Evolutionary conservation across 2,888 invertebrate species (phyloP).

Genomic region (Tetranychus piercei): DNA sequence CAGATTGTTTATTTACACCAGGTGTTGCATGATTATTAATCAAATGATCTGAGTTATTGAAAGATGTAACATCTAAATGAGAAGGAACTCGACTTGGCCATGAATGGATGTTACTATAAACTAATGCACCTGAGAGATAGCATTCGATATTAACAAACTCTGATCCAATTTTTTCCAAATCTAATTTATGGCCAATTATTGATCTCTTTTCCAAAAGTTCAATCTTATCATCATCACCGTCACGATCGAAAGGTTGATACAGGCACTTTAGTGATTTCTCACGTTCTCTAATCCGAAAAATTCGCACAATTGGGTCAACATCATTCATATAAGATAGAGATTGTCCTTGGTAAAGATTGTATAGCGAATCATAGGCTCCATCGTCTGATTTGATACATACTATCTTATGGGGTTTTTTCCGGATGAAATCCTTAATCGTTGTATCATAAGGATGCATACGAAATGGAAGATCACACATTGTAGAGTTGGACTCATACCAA

Average conservation of each 20-base stretch:
- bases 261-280: not conserved
- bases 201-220: not conserved
- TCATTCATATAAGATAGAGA: slow-evolving; percentile 3
- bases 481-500: not conserved
- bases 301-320: not conserved
- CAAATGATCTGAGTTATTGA: not conserved
- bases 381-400: not conserved
- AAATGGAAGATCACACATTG: not conserved
- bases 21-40: not conserved
- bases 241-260: not conserved
- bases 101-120: not conserved
- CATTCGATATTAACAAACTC: not conserved
- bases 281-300: not conserved
- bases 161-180: not conserved
- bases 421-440: not conserved
- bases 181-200: not conserved
- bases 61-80: not conserved
- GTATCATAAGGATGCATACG: slow-evolving; percentile 3
- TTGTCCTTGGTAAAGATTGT: not conserved
- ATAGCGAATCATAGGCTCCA: not conserved
- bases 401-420: not conserved
- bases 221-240: not conserved
- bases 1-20: not conserved
- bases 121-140: not conserved
- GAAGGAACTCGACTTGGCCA: not conserved